Evolutionary conservation across 2,797 vertebrate genomes (phyloP).

Genomic region (Lateolabrax maculatus): DNA sequence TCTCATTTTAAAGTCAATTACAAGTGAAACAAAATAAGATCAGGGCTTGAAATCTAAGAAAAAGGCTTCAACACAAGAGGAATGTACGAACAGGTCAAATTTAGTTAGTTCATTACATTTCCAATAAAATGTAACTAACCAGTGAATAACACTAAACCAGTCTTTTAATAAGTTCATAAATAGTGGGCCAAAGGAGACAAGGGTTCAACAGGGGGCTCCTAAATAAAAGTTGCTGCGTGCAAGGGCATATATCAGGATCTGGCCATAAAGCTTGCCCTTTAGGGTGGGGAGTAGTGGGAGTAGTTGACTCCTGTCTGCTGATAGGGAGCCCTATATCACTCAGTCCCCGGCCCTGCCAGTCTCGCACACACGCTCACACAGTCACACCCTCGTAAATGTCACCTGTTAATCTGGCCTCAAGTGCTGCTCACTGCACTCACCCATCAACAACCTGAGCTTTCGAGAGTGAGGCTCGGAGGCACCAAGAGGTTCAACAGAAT

Average conservation of each 20-base stretch:
- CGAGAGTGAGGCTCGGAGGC: constrained; percentile 48
- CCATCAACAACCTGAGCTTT: constrained; percentile 64
- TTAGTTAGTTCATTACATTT: constrained; percentile 69
- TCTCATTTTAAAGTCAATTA: constrained; percentile 14
- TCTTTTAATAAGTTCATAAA: constrained; percentile 85
- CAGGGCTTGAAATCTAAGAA: background rate
- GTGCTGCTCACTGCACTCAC: constrained; percentile 78
- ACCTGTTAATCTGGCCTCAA: constrained; percentile 86
- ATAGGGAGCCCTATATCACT: constrained; percentile 85
- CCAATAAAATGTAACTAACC: constrained; percentile 79
- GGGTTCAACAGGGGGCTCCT: constrained; percentile 78
- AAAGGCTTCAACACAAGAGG: constrained; percentile 35
- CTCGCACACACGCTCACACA: constrained; percentile 67
- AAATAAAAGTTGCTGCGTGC: constrained; percentile 83
- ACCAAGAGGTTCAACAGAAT: constrained; percentile 21
- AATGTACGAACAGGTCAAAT: constrained; percentile 48
- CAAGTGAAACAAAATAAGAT: constrained; percentile 4
- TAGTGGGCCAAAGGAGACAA: constrained; percentile 66
- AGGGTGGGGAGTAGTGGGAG: constrained; percentile 82
- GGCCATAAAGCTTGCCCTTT: constrained; percentile 87
- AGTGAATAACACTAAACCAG: constrained; percentile 77
- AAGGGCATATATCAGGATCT: constrained; percentile 83
- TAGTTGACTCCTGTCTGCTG: constrained; percentile 88
- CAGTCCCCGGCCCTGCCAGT: constrained; percentile 79
- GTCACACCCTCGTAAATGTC: constrained; percentile 84